Base-by-base conservation (phyloP, 2,113 vertebrate species). In the Takifugu bimaculatus region DNA sequence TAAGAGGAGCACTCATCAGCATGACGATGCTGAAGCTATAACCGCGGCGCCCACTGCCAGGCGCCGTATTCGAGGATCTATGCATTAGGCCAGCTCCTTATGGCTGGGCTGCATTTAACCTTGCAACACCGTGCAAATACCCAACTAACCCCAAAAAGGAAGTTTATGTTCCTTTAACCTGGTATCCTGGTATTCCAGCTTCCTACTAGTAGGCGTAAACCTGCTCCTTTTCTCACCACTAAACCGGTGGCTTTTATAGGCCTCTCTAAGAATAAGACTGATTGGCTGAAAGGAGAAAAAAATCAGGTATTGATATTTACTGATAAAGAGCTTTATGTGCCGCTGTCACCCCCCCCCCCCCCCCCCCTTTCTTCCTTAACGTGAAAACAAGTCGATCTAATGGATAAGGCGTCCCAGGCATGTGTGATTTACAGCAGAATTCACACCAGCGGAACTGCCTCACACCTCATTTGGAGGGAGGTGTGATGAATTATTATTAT, bases 371-470 rank as follows among this genome's bases (percentile, higher is more conserved):
- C 9, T 76, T 11, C 9, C 1, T 9, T 39, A 39, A 80, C 63
- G 70, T 57, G 35, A 60, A 68, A 80, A 70, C 62, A 69, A 32
- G 59, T 63, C 62, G 27, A 43, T 54, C 68, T 74, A 70, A 78
- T 79, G 70, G 74, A 73, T 70, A 73, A 78, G 80, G 68, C 78
- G 74, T 66, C 55, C 70, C 63, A 74, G 65, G 62, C 60, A 72
- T 65, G 73, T 83, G 86, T 86, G 78, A 86, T 83, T 83, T 78
- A 84, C 71, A 67, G 67, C 81, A 78, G 80, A 72, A 74, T 80
- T 87, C 82, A 79, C 85, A 84, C 82, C 82, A 77, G 63, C 65
- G 62, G 75, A 77, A 68, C 81, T 20, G 59, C 73, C 79, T 87
- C 77, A 82, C 83, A 85, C 83, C 83, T 85, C 75, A 80, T 81